phyloP scores from a whole-genome alignment of 1,140 invertebrate species.

The Artemia franciscana region DNA sequence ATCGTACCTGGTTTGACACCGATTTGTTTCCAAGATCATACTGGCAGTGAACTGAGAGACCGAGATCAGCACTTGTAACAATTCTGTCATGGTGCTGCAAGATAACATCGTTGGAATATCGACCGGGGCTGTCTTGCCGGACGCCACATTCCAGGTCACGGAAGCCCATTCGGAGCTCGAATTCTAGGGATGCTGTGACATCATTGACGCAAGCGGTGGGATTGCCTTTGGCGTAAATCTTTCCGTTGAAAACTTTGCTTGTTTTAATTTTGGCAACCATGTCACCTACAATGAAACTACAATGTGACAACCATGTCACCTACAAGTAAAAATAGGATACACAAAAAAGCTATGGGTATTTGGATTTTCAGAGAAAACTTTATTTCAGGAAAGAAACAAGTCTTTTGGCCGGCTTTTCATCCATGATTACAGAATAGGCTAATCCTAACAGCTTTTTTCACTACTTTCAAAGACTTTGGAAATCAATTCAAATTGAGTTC shows the following conservation, averaged over 20 bases:
- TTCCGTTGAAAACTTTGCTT: slow-evolving; percentile 74
- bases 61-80: slow-evolving; percentile 75
- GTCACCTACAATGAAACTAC: slow-evolving; percentile 34
- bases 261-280: slow-evolving; percentile 80
- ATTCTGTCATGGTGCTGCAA: slow-evolving; percentile 88
- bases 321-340: too few relatives aligned
- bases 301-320: slow-evolving; percentile 10
- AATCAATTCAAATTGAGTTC: too few relatives aligned
- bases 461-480: too few relatives aligned
- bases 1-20: slow-evolving; percentile 48
- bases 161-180: slow-evolving; percentile 70
- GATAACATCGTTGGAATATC: slow-evolving; percentile 66
- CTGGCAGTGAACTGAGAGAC: slow-evolving; percentile 70
- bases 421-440: too few relatives aligned
- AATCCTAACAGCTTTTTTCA: too few relatives aligned
- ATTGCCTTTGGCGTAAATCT: slow-evolving; percentile 76
- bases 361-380: too few relatives aligned
- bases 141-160: slow-evolving; percentile 65
- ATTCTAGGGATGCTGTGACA: slow-evolving; percentile 55
- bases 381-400: too few relatives aligned
- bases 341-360: too few relatives aligned
- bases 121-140: slow-evolving; percentile 17
- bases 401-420: too few relatives aligned
- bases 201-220: slow-evolving; percentile 75
- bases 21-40: slow-evolving; percentile 82